Base-by-base conservation (phyloP, 2,888 invertebrate species). In the Keiferia lycopersicella region DNA sequence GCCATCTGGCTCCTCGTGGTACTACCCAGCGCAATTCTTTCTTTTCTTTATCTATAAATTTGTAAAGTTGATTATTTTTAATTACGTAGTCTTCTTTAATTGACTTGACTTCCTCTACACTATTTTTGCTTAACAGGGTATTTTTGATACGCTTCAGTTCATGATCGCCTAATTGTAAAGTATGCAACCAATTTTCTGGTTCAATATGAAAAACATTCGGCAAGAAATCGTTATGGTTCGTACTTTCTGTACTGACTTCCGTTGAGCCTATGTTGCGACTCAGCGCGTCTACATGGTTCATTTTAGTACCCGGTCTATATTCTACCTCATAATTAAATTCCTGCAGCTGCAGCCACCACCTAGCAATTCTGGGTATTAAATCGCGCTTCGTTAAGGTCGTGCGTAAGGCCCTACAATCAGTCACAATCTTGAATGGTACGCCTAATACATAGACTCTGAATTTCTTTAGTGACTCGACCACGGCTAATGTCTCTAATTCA, bases 231-330 rank as follows among this genome's bases (percentile, higher is more conserved):
- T 6, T 30, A 45, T n/a, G n/a, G 1, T 48, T 39, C 34, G n/a
- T 39, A 50, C 20, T 30, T 20, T 30, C 57, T 22, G 1, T 14
- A 41, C 2, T 41, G 20, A 11, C 3, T 26, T 7, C 12, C 6
- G 10, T 22, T 11, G 26, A 57, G n/a, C 50, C 50, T 30, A 56
- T n/a, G 45, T 53, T 14, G 45, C 64, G 22, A 61, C 60, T 20
- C 61, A 26, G 8, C 45, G 67, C 38, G 62, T 81, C 80, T 0
- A 79, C 79, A 66, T 81, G 80, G 57, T 62, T 16, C 75, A 83
- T 79, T 14, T 34, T 58, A 58, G 67, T 50, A 2, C 65, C 63
- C 11, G 72, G 74, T 71, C 48, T 70, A 60, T 51, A 79, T 53
- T 67, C 67, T 12, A 69, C 62, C 26, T 73, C 70, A 58, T 74